Evolutionary conservation across 2,113 vertebrate genomes (phyloP).

Genomic region (Eolophus roseicapilla): DNA sequence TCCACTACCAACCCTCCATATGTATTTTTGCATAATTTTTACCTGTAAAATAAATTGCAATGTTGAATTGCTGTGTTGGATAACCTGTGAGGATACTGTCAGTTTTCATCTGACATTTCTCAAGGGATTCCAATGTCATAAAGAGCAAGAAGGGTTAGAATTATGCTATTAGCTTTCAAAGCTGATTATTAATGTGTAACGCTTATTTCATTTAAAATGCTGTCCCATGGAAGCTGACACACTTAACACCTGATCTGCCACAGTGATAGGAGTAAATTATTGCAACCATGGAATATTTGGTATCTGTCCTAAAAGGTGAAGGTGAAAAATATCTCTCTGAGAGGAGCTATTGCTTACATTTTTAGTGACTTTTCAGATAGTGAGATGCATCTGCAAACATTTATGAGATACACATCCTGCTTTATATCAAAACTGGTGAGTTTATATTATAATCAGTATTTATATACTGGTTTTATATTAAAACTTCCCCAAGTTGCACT

Average conservation of each 20-base stretch:
- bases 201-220: slow-evolving; percentile 40
- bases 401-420: neutral
- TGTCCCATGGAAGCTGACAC: slow-evolving; percentile 16
- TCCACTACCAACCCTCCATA: neutral
- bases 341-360: slow-evolving; percentile 9
- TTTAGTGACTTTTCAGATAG: slow-evolving; percentile 7
- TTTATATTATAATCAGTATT: neutral
- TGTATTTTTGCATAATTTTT: neutral
- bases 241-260: neutral
- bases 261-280: neutral
- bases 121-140: slow-evolving; percentile 5
- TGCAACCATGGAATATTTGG: neutral
- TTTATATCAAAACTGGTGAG: slow-evolving; percentile 17
- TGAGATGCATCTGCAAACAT: neutral
- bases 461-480: neutral
- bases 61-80: neutral
- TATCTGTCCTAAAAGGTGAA: neutral
- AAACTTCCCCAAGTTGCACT: neutral
- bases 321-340: slow-evolving; percentile 9
- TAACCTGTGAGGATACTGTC: slow-evolving; percentile 13
- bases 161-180: slow-evolving; percentile 38
- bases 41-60: neutral
- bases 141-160: neutral
- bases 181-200: slow-evolving; percentile 27
- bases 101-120: slow-evolving; percentile 22